Evolutionary conservation across 2,797 vertebrate genomes (phyloP).

Genomic region (Tympanoctomys barrerae): DNA sequence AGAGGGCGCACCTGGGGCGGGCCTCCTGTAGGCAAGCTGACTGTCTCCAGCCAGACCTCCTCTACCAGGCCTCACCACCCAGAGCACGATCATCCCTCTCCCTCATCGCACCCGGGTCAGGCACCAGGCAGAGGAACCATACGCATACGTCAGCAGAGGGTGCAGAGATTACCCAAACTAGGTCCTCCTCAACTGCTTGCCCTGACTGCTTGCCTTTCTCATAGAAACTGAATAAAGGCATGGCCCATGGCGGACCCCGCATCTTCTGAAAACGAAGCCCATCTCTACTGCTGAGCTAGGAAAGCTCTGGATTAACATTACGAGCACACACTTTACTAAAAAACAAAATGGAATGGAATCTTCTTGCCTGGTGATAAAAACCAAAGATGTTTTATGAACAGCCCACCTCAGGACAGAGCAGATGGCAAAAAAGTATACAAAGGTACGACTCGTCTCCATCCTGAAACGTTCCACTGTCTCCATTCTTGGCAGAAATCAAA

Average conservation of each 20-base stretch:
- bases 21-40: conserved; percentile 29
- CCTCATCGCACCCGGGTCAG: neutral
- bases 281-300: conserved; percentile 25
- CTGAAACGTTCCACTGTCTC: conserved; percentile 47
- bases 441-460: conserved; percentile 36
- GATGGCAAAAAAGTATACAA: conserved; percentile 69
- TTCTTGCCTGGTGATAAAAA: conserved; percentile 63
- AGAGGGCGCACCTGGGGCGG: neutral
- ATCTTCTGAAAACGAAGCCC: conserved; percentile 32
- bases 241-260: neutral
- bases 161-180: neutral
- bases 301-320: conserved; percentile 45
- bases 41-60: neutral
- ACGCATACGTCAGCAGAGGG: neutral
- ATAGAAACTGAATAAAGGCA: neutral
- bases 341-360: conserved; percentile 49
- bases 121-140: neutral
- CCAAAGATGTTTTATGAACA: conserved; percentile 49
- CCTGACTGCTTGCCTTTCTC: neutral
- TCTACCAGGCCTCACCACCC: neutral
- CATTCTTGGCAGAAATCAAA: conserved; percentile 18
- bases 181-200: neutral
- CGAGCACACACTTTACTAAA: conserved; percentile 27
- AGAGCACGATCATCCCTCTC: neutral
- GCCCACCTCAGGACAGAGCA: conserved; percentile 62